Base-by-base conservation (phyloP, 2,797 vertebrate species). In the Pyrrhura leucotis region DNA sequence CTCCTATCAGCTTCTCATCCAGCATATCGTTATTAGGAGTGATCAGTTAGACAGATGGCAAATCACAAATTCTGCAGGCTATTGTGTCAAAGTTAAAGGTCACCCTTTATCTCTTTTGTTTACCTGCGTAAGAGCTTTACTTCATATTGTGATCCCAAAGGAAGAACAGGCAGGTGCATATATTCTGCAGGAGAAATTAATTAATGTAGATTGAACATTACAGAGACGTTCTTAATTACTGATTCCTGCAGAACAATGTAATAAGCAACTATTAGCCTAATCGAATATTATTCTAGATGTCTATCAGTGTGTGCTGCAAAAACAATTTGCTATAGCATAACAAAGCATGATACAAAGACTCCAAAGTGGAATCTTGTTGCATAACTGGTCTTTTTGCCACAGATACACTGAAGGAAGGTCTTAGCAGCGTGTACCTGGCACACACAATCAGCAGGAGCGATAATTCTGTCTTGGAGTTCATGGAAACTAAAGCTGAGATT, bases 211-310 rank as follows among this genome's bases (percentile, higher is more conserved):
- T 1, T 84, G 88, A 91, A 40, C 29, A 54, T 4, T 7, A 7
- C 75, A 14, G 68, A 58, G 72, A 33, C 50, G 53, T 39, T 88
- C 72, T 86, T 44, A 73, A 81, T 88, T 72, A 51, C 62, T 3
- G 5, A 25, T 58, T 47, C 93, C 83, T 54, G 23, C 40, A 40
- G 29, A 80, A 48, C 75, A 83, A 77, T 22, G 76, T 8, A 8
- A 80, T 91, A 76, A 91, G 72, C 85, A 65, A 28, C 87, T 75
- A 81, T 93, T 39, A 89, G 28, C 76, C 87, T 92, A 81, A 95
- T 15, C 79, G 67, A 90, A 71, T 85, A 76, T 94, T 71, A 87
- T 76, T 82, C 69, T 77, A 76, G 66, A 67, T 48, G 76, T 39
- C 29, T 48, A 90, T 69, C 89, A 68, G n/a, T 3, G 17, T 45